Base-by-base conservation (phyloP, 37 sponge, comb jelly and placozoan species). In the Chondrosia reniformis region DNA sequence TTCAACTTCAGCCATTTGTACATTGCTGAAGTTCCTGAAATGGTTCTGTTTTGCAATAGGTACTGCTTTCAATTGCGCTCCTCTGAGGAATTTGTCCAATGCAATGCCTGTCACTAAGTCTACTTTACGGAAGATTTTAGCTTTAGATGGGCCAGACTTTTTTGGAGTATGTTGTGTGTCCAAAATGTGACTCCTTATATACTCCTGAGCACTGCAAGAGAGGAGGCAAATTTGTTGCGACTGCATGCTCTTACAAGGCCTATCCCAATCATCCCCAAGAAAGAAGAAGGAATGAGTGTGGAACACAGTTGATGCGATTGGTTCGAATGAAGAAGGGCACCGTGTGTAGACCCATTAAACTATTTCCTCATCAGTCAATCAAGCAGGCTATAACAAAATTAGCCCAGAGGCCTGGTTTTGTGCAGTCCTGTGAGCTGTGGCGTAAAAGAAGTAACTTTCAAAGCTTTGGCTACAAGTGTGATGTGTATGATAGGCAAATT, bases 231-330 rank as follows among this genome's bases (percentile, higher is more conserved):
- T 54, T 40, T 25, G 36, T 21, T 0, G 55, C 88, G 6, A 84
- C 77, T 40, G 33, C 17, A 4, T 88, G 89, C 59, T 69, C 76
- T 36, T 56, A 76, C 76, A 80, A 83, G 12, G 75, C 56, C 0
- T 80, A 45, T 63, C 88, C 88, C 21, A 88, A 79, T 32, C 89
- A 88, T 71, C 77, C 81, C 30, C 84, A 83, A 0, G 64, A 22
- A 38, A 7, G 36, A 1, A 40, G 46, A 38, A 45, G 81, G 39
- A 15, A 61, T 30, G 21, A 38, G 24, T 88, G 89, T 42, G 63
- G 77, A 39, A 36, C 74, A 79, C 10, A 15, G 1, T 45, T 88
- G 30, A 65, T 84, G 32, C 76, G 78, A 24, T 58, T 69, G 27
- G 59, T 80, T 0, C 15, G 38, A 21, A 30, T 30, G 28, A 6